phyloP scores from a whole-genome alignment of 2,113 vertebrate genomes.

The Gymnarchus niloticus region DNA sequence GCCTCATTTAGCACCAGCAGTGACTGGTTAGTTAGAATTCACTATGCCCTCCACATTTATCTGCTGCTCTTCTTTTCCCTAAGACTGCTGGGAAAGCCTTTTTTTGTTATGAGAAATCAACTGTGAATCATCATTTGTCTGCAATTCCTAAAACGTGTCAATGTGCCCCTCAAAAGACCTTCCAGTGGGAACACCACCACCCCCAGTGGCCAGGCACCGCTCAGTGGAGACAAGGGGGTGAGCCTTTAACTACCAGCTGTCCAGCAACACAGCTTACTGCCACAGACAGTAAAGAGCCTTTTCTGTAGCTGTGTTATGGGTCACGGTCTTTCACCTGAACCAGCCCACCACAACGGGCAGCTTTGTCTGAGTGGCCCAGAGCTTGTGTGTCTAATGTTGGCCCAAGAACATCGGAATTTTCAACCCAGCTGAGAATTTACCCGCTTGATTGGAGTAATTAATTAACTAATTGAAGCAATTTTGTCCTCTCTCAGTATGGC shows the following conservation, averaged over 20 bases:
- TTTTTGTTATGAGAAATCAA: background rate
- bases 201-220: background rate
- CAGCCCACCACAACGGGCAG: background rate
- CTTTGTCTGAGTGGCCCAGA: background rate
- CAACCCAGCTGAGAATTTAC: background rate
- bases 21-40: too few relatives aligned
- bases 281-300: too few relatives aligned
- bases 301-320: too few relatives aligned
- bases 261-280: background rate
- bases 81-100: background rate
- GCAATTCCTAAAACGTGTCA: background rate
- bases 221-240: background rate
- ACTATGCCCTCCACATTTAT: background rate
- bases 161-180: background rate
- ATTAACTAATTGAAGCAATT: background rate
- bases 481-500: background rate
- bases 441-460: constrained; percentile 5
- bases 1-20: too few relatives aligned
- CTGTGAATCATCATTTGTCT: background rate
- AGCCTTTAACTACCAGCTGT: background rate
- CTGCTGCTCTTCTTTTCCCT: background rate
- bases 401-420: background rate
- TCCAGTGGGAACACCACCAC: background rate
- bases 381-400: background rate
- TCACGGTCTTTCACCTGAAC: background rate